Base-by-base conservation (phyloP, 1,140 invertebrate species). In the Hirudo medicinalis region DNA sequence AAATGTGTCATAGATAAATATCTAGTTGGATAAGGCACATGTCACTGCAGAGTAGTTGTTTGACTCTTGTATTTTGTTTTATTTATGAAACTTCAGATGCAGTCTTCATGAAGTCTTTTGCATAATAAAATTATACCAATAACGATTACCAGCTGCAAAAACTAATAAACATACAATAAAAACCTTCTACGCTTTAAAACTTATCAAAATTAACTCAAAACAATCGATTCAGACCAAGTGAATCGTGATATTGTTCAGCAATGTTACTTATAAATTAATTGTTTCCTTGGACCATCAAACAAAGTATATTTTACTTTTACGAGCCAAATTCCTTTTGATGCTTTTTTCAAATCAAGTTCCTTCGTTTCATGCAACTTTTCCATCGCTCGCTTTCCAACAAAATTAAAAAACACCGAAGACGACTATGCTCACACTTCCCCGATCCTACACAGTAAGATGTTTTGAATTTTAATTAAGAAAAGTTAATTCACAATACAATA, bases 321-420 rank as follows among this genome's bases (percentile, higher is more conserved):
- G n/a, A 68, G 40, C 67, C 67, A 68, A n/a, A 68, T 43, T 27
- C 67, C 67, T 32, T 36, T 27, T 22, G 67, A 32, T 22, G 67
- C 67, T 32, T 68, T 36, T 9, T 25, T 43, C n/a, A 68, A 32
- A 43, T 68, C 67, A 22, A 68, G 36, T 29, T 68, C 67, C 36
- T 68, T 68, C n/a, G n/a, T 22, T 68, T 68, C 67, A 25, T 68
- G 67, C 67, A 68, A 32, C 40, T 68, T 68, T 43, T 68, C 67
- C 67, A 68, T 68, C 8, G 22, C 32, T 68, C 8, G 22, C 25
- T 32, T 68, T 68, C 43, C 11, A 49, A 49, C 15, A 49, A 49
- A 49, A 49, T 36, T 36, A 49, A 49, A 11, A 15, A 49, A 49
- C 9, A 49, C 15, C 13, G 9, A 11, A 11, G 43, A 49, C 43